These are phyloP conservation scores for Pogonus chalceus DNA, from an alignment of 1,140 invertebrate genomes.

Conservation along the genomic window DNA sequence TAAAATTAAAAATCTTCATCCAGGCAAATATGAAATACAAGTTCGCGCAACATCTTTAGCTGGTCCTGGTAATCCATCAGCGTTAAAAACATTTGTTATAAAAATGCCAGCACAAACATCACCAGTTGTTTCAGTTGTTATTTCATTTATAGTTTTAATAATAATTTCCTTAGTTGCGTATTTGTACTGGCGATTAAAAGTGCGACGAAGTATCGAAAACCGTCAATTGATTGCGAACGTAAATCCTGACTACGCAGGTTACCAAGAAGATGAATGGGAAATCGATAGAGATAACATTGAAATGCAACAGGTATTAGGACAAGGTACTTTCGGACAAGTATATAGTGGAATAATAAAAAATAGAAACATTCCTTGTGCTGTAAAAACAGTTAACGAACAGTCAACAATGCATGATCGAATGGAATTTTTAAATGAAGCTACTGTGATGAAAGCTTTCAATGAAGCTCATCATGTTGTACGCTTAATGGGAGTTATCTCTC, in stretches of 20 bases:
- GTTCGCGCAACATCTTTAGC: constrained; percentile 53
- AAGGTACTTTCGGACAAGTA: constrained; percentile 92
- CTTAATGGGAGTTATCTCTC: constrained; percentile 60
- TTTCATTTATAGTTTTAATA: constrained; percentile 27
- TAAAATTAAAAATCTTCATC: constrained; percentile 35
- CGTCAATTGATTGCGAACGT: constrained; percentile 60
- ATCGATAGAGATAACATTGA: constrained; percentile 73
- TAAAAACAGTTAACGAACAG: constrained; percentile 89
- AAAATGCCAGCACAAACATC: constrained; percentile 21
- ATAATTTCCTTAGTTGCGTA: constrained; percentile 9
- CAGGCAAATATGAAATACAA: constrained; percentile 53
- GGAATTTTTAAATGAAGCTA: constrained; percentile 89
- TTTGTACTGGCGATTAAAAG: constrained; percentile 20
- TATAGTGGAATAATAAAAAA: constrained; percentile 25
- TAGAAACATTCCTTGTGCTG: constrained; percentile 62
- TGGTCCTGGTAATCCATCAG: constrained; percentile 44
- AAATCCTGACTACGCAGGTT: constrained; percentile 72
- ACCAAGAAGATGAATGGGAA: constrained; percentile 92
- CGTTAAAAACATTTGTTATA: constrained; percentile 49
- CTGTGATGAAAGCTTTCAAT: constrained; percentile 86
- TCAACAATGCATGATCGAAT: constrained; percentile 70
- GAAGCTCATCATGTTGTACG: constrained; percentile 51
- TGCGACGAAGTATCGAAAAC: constrained; percentile 19
- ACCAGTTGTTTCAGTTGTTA: constrained; percentile 29
- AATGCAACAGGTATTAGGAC: constrained; percentile 69